These are phyloP conservation scores for Tipula vernalis DNA, from an alignment of 2,888 invertebrate species.

Conservation along the genomic window DNA sequence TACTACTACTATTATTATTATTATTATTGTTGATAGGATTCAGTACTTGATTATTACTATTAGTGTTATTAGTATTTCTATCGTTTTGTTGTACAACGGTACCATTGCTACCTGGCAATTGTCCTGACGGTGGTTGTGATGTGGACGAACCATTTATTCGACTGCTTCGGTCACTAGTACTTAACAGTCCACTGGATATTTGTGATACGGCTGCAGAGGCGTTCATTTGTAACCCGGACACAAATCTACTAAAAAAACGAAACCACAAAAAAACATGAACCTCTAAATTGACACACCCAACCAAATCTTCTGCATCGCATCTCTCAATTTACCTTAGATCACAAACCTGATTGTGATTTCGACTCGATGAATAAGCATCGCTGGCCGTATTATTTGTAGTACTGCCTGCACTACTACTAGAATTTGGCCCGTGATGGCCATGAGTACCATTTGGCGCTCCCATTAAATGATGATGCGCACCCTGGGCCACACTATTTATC, in stretches of 20 bases:
- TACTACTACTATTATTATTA: not conserved
- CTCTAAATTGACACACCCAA: not conserved
- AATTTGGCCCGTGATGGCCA: not conserved
- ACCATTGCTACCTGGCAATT: not conserved
- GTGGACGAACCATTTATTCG: conserved; percentile 14
- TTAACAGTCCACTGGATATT: conserved; percentile 16
- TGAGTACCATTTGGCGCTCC: not conserved
- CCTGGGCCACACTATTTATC: conserved; percentile 38
- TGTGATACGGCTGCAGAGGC: conserved; percentile 22
- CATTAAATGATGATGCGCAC: conserved; percentile 9
- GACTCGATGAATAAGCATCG: conserved; percentile 20
- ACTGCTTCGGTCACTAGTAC: not conserved
- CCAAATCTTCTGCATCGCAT: not conserved
- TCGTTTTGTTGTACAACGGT: not conserved
- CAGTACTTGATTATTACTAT: conserved; percentile 5
- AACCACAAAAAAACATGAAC: not conserved
- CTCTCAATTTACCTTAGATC: conserved; percentile 21
- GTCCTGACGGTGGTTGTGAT: not conserved
- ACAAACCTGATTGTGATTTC: conserved; percentile 20
- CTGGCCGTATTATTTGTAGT: conserved; percentile 20
- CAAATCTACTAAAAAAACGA: conserved; percentile 17
- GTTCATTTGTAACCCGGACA: conserved; percentile 21
- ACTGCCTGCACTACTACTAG: conserved; percentile 16
- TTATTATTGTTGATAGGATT: not conserved
- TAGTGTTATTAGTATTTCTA: not conserved